Evolutionary conservation across 2,113 vertebrate species (phyloP), one percentile per base, ranked within the genome.

Genomic region (Megalops atlanticus): DNA sequence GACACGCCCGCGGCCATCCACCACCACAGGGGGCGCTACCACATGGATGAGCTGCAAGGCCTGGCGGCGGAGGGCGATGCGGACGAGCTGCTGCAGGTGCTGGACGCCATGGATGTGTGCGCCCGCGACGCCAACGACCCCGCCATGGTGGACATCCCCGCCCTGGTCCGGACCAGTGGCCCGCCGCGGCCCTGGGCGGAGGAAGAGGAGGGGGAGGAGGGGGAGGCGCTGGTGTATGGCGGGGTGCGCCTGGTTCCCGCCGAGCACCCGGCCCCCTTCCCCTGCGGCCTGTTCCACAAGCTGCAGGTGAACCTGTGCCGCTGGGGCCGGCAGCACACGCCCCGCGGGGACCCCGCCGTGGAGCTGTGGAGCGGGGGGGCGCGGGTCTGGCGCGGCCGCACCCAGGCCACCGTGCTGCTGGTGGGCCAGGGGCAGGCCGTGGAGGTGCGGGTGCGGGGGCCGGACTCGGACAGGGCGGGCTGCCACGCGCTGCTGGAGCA

Each of bases 71-170:
- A 99, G 4, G 96, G 96, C 0, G 97, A 98, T 0, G 95, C 96
- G 83, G 98, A 99, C 73, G 97, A 99, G 85, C 93, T 99, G 81
- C 93, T 99, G 82, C 97, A 98, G 90, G 93, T 99, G 77, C 93
- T 99, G 78, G 98, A 99, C 0, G 98, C 97, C 82, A 99, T 99
- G 98, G 98, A 99, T 78, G 94, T 99, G 75, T 99, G 98, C 0
- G 96, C 97, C 52, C 95, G 97, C 0, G 98, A 98, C 78, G 82
- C 93, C 86, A 95, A 93, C 91, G 96, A 95, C 78, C 97, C 96
- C 0, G 87, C 94, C 82, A 99, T 99, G 98, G 96, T 99, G 85
- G 97, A 99, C 49, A 94, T 99, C 40, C 98, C 98, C 0, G 96
- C 96, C 4, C 95, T 99, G 40, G 98, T 99, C 91, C 97, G 98